Evolutionary conservation across 2,113 vertebrate genomes (phyloP).

Genomic region (Sinocyclocheilus anophthalmus): DNA sequence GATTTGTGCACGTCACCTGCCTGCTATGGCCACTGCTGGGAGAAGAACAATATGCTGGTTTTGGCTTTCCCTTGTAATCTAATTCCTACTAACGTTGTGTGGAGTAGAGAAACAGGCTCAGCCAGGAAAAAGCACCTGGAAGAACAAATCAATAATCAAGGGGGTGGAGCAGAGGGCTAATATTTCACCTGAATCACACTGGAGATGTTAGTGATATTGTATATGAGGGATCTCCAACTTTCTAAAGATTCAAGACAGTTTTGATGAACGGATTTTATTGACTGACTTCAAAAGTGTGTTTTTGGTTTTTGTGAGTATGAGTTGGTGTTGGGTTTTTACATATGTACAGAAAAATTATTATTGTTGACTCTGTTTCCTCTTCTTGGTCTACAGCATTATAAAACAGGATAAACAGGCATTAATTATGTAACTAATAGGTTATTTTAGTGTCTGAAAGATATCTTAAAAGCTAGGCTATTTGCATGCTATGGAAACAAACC

Average conservation of each 20-base stretch:
- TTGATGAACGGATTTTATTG: neutral
- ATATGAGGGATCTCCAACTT: neutral
- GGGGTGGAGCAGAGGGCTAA: neutral
- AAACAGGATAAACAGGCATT: neutral
- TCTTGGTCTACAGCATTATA: neutral
- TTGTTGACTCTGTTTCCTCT: neutral
- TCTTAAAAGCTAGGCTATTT: no score
- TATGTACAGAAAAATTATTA: neutral
- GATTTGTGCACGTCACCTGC: constrained; percentile 52
- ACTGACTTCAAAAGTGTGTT: neutral
- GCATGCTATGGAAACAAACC: neutral
- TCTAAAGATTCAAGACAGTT: neutral
- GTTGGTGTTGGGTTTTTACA: neutral
- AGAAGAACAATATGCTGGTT: constrained; percentile 40
- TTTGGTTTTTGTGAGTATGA: neutral
- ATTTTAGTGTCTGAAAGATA: no score
- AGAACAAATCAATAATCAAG: neutral
- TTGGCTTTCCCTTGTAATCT: constrained; percentile 31
- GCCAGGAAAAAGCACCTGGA: neutral
- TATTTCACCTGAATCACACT: neutral
- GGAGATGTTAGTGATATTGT: neutral
- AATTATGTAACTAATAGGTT: neutral
- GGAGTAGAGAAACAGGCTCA: constrained; percentile 27
- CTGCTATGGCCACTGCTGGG: constrained; percentile 32
- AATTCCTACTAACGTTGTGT: neutral